phyloP scores from a whole-genome alignment of 2,113 vertebrate genomes.

The Cyprinus carpio region DNA sequence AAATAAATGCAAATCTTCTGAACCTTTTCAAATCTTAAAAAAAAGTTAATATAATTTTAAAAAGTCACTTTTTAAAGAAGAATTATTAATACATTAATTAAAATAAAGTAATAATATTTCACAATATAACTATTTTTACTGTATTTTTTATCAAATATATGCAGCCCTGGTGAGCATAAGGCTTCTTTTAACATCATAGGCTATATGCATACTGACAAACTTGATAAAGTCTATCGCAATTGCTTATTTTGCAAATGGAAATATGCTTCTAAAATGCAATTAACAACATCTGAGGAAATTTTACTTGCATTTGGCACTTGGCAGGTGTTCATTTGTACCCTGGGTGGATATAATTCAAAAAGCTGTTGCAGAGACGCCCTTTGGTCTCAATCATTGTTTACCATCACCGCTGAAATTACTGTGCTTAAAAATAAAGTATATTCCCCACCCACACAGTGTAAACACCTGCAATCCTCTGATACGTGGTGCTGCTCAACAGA shows the following conservation, averaged over 20 bases:
- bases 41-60: no score
- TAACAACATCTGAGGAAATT: neutral
- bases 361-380: neutral
- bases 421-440: constrained; percentile 15
- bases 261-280: neutral
- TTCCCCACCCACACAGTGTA: constrained; percentile 15
- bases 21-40: no score
- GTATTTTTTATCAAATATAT: no score
- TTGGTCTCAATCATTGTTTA: constrained; percentile 29
- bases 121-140: no score
- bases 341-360: constrained; percentile 18
- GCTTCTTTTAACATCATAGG: no score
- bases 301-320: neutral
- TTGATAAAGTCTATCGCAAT: neutral
- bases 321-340: neutral
- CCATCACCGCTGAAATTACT: constrained; percentile 8
- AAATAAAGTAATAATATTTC: no score
- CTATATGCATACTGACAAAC: neutral
- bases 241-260: neutral
- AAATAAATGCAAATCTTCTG: no score
- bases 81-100: no score
- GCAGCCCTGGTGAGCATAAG: neutral
- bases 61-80: no score
- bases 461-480: neutral
- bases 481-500: neutral